Evolutionary conservation across 2,888 invertebrate genomes (phyloP).

Genomic region (Ochropleura leucogaster): DNA sequence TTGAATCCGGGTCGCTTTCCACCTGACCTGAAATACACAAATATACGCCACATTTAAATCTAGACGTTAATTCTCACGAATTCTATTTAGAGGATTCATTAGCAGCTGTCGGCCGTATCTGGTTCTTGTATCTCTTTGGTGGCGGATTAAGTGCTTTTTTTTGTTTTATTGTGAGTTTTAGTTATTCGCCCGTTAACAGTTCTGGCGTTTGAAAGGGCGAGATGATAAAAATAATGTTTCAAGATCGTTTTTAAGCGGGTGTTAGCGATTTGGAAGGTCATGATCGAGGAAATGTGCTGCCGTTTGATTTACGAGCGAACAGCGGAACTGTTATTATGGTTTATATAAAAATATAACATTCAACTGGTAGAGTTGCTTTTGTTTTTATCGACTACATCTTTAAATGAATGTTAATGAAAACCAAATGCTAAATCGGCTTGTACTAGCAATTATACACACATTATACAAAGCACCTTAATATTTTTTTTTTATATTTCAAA

Average conservation of each 20-base stretch:
- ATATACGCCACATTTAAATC: constrained; percentile 45
- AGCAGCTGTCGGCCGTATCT: constrained; percentile 56
- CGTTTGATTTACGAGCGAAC: constrained; percentile 38
- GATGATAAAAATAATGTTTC: constrained; percentile 47
- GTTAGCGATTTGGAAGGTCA: constrained; percentile 45
- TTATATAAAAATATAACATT: constrained; percentile 21
- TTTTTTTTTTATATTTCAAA: not conserved
- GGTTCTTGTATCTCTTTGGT: constrained; percentile 64
- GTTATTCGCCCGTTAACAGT: constrained; percentile 26
- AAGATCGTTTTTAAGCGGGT: constrained; percentile 34
- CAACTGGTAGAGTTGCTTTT: constrained; percentile 1
- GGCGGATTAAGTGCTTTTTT: constrained; percentile 43
- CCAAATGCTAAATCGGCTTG: not conserved
- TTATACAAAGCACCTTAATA: too few species aligned
- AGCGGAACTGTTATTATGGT: constrained; percentile 1
- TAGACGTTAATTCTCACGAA: constrained; percentile 44
- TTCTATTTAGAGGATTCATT: constrained; percentile 62
- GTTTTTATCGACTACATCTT: not conserved
- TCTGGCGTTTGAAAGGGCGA: constrained; percentile 33
- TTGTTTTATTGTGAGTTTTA: constrained; percentile 39
- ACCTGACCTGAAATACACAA: constrained; percentile 81
- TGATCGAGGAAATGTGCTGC: constrained; percentile 31
- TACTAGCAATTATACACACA: not conserved
- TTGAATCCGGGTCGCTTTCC: constrained; percentile 90
- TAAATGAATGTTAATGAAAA: not conserved